Evolutionary conservation across 2,888 invertebrate genomes (phyloP), one percentile per base, ranked within the genome.

Genomic region (Zygogramma bicolorata): DNA sequence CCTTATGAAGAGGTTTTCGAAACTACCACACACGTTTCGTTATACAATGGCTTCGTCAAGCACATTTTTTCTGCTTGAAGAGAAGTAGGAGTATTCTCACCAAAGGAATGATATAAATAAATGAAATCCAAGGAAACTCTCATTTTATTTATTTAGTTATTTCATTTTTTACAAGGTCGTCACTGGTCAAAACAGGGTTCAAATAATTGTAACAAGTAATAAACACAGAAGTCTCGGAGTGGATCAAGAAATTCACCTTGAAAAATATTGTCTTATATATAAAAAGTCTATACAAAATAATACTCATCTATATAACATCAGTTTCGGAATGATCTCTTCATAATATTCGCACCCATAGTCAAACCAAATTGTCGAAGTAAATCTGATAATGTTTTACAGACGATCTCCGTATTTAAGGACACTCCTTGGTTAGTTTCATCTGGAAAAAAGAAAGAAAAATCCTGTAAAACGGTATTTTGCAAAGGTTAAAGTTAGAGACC

Each of bases 331-430:
- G 31, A 69, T 77, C 78, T 80, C 74, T 84, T 84, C 67, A 86
- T 78, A 62, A 84, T 72, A 75, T 81, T 84, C 20, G 84, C 83
- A 53, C 84, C 85, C 67, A 82, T 80, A n/a, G 73, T 80, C 53
- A 86, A 80, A 68, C 85, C 85, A 77, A 85, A 86, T 73, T 84
- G 83, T 71, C 80, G 82, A 38, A 86, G 77, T 59, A 87, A 75
- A 72, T 85, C 85, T 3, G 81, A 76, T 57, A 87, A 76, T 34
- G 82, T 82, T 69, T 81, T 84, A 74, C 84, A 86, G 25, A 87
- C 79, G 27, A 80, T 79, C 77, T 86, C 85, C 10, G 84, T 85
- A 72, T 85, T 85, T 71, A 85, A 76, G 27, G 83, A 78, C 69
- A 79, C 73, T 74, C 79, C 80, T 67, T 80, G 76, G 63, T 69